Percentiles rank a stretch among this genome's conserved stretches.
phyloP scores from a whole-genome alignment of 2,888 invertebrate species.

The Galerucella pusilla region DNA sequence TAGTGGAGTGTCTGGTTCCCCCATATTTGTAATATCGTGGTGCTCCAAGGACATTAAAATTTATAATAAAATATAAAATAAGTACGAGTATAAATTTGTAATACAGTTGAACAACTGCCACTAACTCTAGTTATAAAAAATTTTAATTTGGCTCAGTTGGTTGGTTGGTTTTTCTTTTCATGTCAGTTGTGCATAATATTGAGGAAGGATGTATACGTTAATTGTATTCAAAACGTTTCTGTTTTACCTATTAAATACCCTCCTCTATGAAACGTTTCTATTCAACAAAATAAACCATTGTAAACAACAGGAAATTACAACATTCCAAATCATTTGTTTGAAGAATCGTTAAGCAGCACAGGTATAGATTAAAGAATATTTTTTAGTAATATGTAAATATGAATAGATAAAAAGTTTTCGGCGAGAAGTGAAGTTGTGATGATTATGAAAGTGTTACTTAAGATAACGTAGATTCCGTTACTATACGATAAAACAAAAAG shows the following conservation, averaged over 20 bases:
- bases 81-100: too few relatives aligned
- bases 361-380: constrained; percentile 35
- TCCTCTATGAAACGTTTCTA: constrained; percentile 32
- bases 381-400: constrained; percentile 31
- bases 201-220: neutral
- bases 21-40: too few relatives aligned
- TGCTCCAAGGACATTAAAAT: too few relatives aligned
- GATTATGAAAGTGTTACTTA: neutral
- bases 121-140: too few relatives aligned
- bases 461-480: constrained; percentile 7
- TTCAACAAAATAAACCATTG: constrained; percentile 38
- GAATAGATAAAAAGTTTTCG: constrained; percentile 26
- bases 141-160: neutral
- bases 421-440: neutral
- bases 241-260: constrained; percentile 7
- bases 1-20: too few relatives aligned
- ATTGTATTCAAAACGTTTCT: constrained; percentile 3
- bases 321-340: constrained; percentile 41
- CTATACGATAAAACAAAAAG: neutral
- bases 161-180: neutral
- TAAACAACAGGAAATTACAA: constrained; percentile 44
- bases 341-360: constrained; percentile 41
- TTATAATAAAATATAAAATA: too few relatives aligned
- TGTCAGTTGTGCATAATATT: neutral
- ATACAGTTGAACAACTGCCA: too few relatives aligned